phyloP scores from a whole-genome alignment of 2,797 vertebrate species.

The Coccyzus lansbergi region DNA sequence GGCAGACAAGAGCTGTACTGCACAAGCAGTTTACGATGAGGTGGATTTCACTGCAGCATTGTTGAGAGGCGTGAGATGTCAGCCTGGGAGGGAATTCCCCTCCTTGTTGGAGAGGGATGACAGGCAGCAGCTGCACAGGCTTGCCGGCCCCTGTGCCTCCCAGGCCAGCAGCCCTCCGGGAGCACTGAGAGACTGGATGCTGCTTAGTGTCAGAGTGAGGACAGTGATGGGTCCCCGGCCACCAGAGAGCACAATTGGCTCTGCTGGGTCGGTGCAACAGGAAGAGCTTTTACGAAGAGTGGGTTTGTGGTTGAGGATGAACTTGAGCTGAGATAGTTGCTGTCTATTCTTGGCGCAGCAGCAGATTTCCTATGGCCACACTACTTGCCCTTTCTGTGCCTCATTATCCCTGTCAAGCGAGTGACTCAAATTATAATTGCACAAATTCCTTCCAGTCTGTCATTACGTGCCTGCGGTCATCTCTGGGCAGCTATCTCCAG shows the following conservation, averaged over 20 bases:
- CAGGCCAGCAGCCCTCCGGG: background rate
- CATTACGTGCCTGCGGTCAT: background rate
- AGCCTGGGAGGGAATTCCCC: conserved; percentile 16
- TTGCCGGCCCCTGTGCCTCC: background rate
- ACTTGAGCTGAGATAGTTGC: conserved; percentile 10
- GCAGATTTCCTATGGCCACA: conserved; percentile 9
- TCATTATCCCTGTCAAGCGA: conserved; percentile 44
- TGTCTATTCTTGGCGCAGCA: conserved; percentile 34
- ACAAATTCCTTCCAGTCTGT: conserved; percentile 28
- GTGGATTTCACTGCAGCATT: conserved; percentile 44
- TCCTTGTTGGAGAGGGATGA: background rate
- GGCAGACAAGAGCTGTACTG: background rate
- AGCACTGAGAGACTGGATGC: background rate
- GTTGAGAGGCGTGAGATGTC: conserved; percentile 45
- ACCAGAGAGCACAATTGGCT: background rate
- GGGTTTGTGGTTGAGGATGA: conserved; percentile 29
- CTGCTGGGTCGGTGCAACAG: background rate
- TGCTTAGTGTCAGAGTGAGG: background rate
- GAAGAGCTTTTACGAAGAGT: conserved; percentile 16
- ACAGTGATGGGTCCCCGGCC: background rate
- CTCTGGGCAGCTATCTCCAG: background rate
- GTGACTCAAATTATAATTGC: conserved; percentile 50
- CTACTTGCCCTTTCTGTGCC: conserved; percentile 46
- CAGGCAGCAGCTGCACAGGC: conserved; percentile 41
- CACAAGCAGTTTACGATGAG: background rate